phyloP scores from a whole-genome alignment of 2,888 invertebrate species.

The Euplexia lucipara region DNA sequence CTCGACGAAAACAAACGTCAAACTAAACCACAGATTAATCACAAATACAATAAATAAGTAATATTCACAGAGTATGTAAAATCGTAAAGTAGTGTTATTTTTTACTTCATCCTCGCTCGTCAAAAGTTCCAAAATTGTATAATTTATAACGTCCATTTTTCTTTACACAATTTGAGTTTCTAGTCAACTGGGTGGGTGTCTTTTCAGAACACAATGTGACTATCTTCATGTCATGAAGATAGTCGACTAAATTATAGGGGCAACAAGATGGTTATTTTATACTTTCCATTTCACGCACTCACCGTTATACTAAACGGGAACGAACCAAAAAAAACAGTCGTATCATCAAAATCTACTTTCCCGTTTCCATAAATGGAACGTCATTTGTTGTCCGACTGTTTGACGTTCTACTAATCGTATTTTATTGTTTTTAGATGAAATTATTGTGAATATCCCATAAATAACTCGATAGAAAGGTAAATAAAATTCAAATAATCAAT shows the following conservation, averaged over 20 bases:
- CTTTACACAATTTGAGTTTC: too few species aligned
- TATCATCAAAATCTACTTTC: conserved; percentile 52
- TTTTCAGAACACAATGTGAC: too few species aligned
- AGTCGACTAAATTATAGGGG: neutral
- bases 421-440: conserved; percentile 57
- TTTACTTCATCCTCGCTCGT: too few species aligned
- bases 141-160: too few species aligned
- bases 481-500: neutral
- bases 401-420: conserved; percentile 46
- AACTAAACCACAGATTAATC: neutral
- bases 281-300: conserved; percentile 57
- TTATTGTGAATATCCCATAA: conserved; percentile 33
- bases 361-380: conserved; percentile 59
- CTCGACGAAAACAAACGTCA: conserved; percentile 10
- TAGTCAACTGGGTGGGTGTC: too few species aligned
- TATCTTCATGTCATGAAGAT: too few species aligned
- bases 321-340: conserved; percentile 49
- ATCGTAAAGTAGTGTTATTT: too few species aligned
- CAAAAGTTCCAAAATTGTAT: too few species aligned
- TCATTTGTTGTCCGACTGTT: conserved; percentile 56
- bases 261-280: neutral
- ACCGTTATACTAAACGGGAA: conserved; percentile 45
- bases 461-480: conserved; percentile 48
- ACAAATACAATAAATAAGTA: too few species aligned
- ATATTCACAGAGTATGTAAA: too few species aligned